Conservation (phyloP, 92 coral and sea anemone genomes). For the Palythoa grandiflora region DNA sequence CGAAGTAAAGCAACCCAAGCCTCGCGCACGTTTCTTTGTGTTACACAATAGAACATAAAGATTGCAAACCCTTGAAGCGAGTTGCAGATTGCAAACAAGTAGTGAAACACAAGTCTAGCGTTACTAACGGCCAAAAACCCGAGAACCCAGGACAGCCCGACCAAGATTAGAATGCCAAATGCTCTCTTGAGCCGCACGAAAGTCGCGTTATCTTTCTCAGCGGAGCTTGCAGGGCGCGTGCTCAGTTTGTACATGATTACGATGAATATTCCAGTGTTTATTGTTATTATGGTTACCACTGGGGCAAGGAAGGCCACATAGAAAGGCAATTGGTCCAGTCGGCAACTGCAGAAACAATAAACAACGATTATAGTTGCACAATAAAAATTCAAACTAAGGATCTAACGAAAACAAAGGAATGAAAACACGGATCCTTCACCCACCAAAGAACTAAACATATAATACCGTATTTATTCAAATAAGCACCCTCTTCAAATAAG, state of each 20-base stretch:
- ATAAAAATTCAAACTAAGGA: neutral
- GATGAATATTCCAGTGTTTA: conserved; percentile 82
- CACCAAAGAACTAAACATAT: too few species aligned
- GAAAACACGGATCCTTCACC: too few species aligned
- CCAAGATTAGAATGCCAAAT: conserved; percentile 93
- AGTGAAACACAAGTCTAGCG: conserved; percentile 89
- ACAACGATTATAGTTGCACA: neutral
- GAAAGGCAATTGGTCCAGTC: conserved; percentile 88
- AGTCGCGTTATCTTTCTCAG: conserved; percentile 82
- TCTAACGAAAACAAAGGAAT: too few species aligned
- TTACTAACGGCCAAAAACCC: conserved; percentile 91
- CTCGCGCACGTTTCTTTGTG: conserved; percentile 95
- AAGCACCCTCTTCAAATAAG: too few species aligned
- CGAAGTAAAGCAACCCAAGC: conserved; percentile 93
- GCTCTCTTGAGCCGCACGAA: conserved; percentile 90
- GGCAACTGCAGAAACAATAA: conserved; percentile 76
- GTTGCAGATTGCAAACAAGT: conserved; percentile 84
- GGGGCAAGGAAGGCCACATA: conserved; percentile 93
- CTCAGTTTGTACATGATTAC: conserved; percentile 96
- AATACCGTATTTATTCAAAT: too few species aligned
- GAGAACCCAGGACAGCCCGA: conserved; percentile 95
- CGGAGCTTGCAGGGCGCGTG: conserved; percentile 91
- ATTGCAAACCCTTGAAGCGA: conserved; percentile 96
- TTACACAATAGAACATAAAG: conserved; percentile 94
- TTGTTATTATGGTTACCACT: conserved; percentile 75